These are phyloP conservation scores for Agriotes lineatus DNA, from an alignment of 2,888 invertebrate genomes.

Conservation along the genomic window DNA sequence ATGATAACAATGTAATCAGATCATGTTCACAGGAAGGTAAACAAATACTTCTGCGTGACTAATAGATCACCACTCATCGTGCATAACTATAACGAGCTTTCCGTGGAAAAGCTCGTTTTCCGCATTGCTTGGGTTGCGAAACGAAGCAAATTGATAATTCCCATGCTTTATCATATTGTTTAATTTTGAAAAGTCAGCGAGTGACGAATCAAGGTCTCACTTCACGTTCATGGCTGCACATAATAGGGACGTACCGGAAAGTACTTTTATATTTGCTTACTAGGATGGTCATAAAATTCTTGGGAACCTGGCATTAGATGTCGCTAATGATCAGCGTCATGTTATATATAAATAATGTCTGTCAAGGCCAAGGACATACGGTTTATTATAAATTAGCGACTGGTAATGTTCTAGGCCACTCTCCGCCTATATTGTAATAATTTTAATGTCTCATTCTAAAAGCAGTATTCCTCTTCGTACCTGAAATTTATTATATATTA, in stretches of 20 bases:
- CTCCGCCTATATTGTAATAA: too few relatives aligned
- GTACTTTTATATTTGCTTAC: conserved; percentile 5
- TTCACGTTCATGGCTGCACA: not conserved
- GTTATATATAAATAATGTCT: conserved; percentile 14
- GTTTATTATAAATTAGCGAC: not conserved
- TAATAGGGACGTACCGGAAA: conserved; percentile 5
- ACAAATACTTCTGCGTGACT: too few relatives aligned
- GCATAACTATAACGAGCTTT: too few relatives aligned
- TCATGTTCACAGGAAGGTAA: too few relatives aligned
- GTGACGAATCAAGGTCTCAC: not conserved
- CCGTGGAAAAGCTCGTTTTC: not conserved
- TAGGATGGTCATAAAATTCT: not conserved
- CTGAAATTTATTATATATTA: too few relatives aligned
- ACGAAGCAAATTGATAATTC: conserved; percentile 2
- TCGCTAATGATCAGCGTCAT: conserved; percentile 7
- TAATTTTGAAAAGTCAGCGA: not conserved
- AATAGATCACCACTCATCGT: too few relatives aligned
- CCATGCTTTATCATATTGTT: not conserved
- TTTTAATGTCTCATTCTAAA: too few relatives aligned
- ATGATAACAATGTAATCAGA: too few relatives aligned
- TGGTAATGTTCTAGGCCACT: too few relatives aligned
- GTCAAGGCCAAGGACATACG: conserved; percentile 24
- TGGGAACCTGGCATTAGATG: not conserved
- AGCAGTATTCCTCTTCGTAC: too few relatives aligned
- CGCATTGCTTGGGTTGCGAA: not conserved